Percentiles rank a stretch among this genome's conserved stretches.
phyloP scores from a whole-genome alignment of 1,140 invertebrate species.

The Ruditapes philippinarum region DNA sequence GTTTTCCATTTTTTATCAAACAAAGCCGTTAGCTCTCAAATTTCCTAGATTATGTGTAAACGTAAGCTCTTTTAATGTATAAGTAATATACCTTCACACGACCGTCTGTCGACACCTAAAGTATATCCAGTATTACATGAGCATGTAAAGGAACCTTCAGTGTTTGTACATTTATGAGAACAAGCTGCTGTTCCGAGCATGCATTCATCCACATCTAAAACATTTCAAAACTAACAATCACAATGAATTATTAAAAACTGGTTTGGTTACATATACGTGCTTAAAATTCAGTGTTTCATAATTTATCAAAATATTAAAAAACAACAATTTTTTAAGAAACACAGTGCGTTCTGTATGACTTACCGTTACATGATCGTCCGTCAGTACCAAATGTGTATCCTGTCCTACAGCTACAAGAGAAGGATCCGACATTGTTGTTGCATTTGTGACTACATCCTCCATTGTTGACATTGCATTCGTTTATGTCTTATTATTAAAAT shows the following conservation, averaged over 20 bases:
- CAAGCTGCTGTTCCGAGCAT: background rate
- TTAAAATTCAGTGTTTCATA: no score
- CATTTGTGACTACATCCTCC: conserved; percentile 58
- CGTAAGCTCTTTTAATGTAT: background rate
- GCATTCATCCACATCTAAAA: background rate
- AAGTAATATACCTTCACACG: background rate
- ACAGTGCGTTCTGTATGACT: no score
- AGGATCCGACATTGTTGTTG: conserved; percentile 51
- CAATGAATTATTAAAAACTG: no score
- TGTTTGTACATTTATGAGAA: background rate
- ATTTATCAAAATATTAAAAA: no score
- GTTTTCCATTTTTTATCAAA: background rate
- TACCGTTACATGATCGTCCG: conserved; percentile 1
- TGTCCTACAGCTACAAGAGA: conserved; percentile 6
- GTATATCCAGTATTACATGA: background rate
- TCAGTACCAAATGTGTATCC: conserved; percentile 50
- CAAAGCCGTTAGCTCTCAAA: no score
- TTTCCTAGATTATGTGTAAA: background rate
- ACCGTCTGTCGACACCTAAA: background rate
- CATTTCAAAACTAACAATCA: no score
- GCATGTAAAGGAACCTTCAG: background rate
- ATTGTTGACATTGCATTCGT: conserved; percentile 17
- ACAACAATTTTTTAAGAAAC: no score
- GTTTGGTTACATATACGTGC: no score
- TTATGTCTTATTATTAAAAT: background rate